Evolutionary conservation across 2,797 vertebrate genomes (phyloP).

Genomic region (Passerculus sandwichensis): DNA sequence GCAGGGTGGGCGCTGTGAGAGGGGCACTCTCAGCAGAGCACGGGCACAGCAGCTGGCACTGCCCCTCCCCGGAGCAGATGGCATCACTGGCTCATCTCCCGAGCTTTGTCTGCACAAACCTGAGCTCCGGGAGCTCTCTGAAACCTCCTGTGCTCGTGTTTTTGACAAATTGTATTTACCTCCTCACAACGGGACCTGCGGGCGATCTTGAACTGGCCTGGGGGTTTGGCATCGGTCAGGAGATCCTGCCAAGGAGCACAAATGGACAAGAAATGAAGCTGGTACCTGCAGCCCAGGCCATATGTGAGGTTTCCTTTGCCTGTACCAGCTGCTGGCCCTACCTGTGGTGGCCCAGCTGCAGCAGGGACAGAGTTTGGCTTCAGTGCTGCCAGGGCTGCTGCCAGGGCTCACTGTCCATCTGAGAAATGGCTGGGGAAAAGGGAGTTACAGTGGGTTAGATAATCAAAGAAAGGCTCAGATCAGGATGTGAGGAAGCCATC

Average conservation of each 20-base stretch:
- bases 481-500: neutral
- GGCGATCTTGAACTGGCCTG: neutral
- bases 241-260: neutral
- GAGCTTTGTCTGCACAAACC: neutral
- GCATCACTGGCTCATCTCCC: neutral
- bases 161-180: neutral
- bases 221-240: neutral
- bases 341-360: neutral
- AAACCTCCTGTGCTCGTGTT: neutral
- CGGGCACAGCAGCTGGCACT: neutral
- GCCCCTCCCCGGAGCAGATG: neutral
- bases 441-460: neutral
- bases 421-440: neutral
- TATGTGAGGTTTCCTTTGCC: neutral
- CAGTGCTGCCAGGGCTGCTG: too few species aligned
- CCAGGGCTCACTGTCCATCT: neutral
- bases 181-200: accelerated
- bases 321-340: neutral
- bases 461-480: neutral
- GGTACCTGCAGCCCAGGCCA: neutral
- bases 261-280: neutral
- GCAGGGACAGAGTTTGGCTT: neutral
- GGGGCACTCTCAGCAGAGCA: neutral
- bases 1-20: neutral
- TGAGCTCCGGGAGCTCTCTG: neutral